These are phyloP conservation scores for Botia almorhae DNA, from an alignment of 2,797 vertebrate species.

Conservation along the genomic window DNA sequence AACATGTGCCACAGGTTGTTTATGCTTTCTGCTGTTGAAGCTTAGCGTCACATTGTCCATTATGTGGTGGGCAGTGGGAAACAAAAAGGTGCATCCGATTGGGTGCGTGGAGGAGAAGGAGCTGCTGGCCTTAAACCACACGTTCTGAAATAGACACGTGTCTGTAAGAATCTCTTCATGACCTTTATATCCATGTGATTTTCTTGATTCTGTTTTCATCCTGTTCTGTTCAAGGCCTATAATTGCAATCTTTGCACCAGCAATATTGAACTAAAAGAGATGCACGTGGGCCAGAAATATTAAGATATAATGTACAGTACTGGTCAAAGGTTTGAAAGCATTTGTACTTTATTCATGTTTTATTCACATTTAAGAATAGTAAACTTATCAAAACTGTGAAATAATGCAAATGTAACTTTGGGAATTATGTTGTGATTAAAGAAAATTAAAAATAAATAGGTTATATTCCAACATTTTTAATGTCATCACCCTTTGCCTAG, in stretches of 20 bases:
- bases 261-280: background rate
- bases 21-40: conserved; percentile 40
- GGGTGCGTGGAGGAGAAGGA: conserved; percentile 69
- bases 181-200: background rate
- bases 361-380: too few species aligned
- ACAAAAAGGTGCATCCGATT: conserved; percentile 76
- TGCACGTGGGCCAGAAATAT: background rate
- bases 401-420: too few species aligned
- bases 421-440: too few species aligned
- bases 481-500: too few species aligned
- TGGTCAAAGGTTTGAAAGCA: too few species aligned
- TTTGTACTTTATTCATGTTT: too few species aligned
- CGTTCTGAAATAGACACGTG: conserved; percentile 24
- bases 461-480: too few species aligned
- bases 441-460: too few species aligned
- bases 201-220: background rate
- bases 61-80: conserved; percentile 74
- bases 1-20: conserved; percentile 79
- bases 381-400: too few species aligned
- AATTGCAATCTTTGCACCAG: background rate
- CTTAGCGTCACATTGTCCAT: conserved; percentile 63
- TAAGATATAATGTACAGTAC: background rate
- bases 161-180: background rate
- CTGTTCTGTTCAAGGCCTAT: background rate
- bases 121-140: conserved; percentile 33